Percentiles rank a stretch among this genome's conserved stretches.
Evolutionary conservation across 2,888 invertebrate genomes (phyloP).

Genomic region (Sarcophaga caerulescens): DNA sequence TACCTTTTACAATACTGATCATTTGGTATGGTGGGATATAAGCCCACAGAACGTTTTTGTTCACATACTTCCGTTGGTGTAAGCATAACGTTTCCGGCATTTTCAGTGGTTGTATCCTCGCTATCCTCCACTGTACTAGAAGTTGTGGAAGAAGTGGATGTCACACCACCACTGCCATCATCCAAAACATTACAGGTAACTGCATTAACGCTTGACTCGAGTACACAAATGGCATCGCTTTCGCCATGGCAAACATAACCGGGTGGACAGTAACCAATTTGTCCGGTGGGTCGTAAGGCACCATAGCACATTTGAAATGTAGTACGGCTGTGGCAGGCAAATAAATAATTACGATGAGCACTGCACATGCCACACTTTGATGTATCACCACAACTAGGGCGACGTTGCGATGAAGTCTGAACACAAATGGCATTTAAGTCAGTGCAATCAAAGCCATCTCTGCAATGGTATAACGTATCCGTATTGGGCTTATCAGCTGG

Average conservation of each 20-base stretch:
- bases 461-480: constrained; percentile 73
- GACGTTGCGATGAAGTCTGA: constrained; percentile 72
- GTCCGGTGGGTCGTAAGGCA: constrained; percentile 73
- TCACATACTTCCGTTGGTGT: constrained; percentile 73
- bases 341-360: constrained; percentile 76
- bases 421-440: constrained; percentile 75
- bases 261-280: constrained; percentile 74
- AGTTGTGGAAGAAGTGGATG: constrained; percentile 25
- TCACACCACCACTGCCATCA: constrained; percentile 41
- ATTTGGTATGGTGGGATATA: constrained; percentile 73
- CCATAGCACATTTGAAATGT: constrained; percentile 78
- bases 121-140: not conserved
- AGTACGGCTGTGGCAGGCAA: constrained; percentile 75
- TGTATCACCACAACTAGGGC: constrained; percentile 77
- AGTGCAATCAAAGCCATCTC: constrained; percentile 76
- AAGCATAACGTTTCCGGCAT: constrained; percentile 18
- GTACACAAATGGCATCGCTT: constrained; percentile 74
- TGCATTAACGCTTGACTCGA: constrained; percentile 17
- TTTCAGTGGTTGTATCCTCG: constrained; percentile 15
- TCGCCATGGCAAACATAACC: constrained; percentile 74
- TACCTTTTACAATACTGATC: constrained; percentile 76
- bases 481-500: constrained; percentile 73
- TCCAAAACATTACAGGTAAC: constrained; percentile 75
- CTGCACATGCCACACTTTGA: constrained; percentile 77
- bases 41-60: constrained; percentile 69